Conservation (phyloP, 2,113 vertebrate genomes). For the Scomber colias region DNA sequence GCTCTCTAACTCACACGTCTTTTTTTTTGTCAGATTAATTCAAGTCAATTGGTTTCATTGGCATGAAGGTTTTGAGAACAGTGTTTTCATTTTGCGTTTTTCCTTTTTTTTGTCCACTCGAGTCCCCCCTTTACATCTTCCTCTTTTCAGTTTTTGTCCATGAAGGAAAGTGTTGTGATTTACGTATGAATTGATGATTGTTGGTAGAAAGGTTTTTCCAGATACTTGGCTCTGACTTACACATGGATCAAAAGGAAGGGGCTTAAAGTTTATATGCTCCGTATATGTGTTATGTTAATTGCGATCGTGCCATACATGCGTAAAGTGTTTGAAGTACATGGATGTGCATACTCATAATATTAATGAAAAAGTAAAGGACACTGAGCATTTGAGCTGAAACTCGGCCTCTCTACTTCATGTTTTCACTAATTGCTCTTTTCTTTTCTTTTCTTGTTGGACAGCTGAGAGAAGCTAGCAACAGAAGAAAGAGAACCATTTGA, state of each 20-base stretch:
- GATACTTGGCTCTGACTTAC: slow-evolving; percentile 18
- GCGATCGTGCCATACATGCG: not conserved
- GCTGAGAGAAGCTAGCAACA: slow-evolving; percentile 92
- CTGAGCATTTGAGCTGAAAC: not conserved
- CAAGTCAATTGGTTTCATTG: too few species aligned
- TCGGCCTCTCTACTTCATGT: not conserved
- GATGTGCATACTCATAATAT: not conserved
- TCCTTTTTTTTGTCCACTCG: not conserved
- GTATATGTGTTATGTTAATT: not conserved
- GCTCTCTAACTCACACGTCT: not conserved
- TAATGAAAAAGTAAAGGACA: not conserved
- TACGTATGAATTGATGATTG: slow-evolving; percentile 33
- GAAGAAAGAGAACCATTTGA: slow-evolving; percentile 97
- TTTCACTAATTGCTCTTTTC: slow-evolving; percentile 17
- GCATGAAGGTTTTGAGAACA: too few species aligned
- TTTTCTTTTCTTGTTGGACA: slow-evolving; percentile 61
- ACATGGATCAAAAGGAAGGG: slow-evolving; percentile 35
- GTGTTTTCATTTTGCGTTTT: slow-evolving; percentile 3
- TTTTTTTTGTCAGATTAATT: not conserved
- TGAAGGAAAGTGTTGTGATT: slow-evolving; percentile 30
- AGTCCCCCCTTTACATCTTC: not conserved
- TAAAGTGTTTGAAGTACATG: not conserved
- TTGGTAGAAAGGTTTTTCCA: slow-evolving; percentile 35
- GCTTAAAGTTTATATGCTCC: slow-evolving; percentile 5
- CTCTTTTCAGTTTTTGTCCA: slow-evolving; percentile 20